These are phyloP conservation scores for Macheiramphus alcinus DNA, from an alignment of 2,113 vertebrate genomes.

Conservation along the genomic window DNA sequence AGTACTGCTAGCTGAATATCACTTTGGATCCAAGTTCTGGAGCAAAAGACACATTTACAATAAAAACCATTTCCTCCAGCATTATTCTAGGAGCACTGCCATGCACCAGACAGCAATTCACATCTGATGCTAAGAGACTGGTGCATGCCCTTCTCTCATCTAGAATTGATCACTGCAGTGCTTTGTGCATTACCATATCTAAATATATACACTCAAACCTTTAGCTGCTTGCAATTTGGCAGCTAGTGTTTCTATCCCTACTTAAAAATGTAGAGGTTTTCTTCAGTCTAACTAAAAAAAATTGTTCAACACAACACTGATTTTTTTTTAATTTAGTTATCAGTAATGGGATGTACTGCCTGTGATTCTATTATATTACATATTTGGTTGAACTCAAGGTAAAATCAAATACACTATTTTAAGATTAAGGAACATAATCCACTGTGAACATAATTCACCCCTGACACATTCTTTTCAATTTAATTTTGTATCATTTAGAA, in stretches of 20 bases:
- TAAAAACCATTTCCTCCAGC: neutral
- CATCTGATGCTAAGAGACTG: constrained; percentile 9
- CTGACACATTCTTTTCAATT: neutral
- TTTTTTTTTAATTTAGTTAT: neutral
- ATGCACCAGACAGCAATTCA: neutral
- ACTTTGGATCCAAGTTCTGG: neutral
- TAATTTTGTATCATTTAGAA: neutral
- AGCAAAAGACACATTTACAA: neutral
- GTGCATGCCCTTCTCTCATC: constrained; percentile 40
- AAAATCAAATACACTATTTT: neutral
- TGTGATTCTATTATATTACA: neutral
- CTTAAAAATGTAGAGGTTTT: constrained; percentile 46
- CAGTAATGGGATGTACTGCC: neutral
- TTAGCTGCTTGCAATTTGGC: constrained; percentile 20
- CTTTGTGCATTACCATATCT: constrained; percentile 29
- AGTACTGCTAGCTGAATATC: neutral
- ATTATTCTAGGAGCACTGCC: neutral
- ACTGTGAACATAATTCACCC: neutral
- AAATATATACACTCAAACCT: neutral
- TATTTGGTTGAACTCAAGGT: neutral
- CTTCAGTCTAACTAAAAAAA: neutral
- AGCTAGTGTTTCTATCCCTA: neutral
- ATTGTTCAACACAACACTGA: neutral
- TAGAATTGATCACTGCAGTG: constrained; percentile 58
- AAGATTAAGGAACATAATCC: neutral